phyloP scores from a whole-genome alignment of 2,888 invertebrate species.

The Sisyra nigra region DNA sequence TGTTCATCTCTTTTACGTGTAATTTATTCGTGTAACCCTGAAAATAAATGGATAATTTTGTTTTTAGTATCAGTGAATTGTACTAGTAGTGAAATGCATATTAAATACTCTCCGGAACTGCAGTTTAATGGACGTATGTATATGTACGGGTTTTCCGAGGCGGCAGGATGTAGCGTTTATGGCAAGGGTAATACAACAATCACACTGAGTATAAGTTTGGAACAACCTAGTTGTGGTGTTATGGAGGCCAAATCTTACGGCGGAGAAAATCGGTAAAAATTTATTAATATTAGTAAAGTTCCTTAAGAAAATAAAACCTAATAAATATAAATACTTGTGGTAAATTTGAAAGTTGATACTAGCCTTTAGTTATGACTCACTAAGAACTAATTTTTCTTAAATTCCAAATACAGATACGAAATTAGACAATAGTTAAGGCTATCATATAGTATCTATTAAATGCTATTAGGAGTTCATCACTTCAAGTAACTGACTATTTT shows the following conservation, averaged over 20 bases:
- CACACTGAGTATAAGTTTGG: slow-evolving; percentile 39
- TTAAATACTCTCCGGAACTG: slow-evolving; percentile 45
- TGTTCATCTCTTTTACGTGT: slow-evolving; percentile 1
- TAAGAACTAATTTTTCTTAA: too few species aligned
- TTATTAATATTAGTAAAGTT: too few species aligned
- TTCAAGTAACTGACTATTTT: too few species aligned
- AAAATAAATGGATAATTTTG: slow-evolving; percentile 6
- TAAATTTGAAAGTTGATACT: too few species aligned
- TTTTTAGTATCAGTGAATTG: slow-evolving; percentile 63
- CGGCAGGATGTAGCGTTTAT: slow-evolving; percentile 40
- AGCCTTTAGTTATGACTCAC: too few species aligned
- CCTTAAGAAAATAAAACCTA: too few species aligned
- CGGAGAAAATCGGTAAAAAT: slow-evolving; percentile 31
- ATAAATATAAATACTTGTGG: too few species aligned
- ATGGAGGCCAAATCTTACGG: slow-evolving; percentile 35
- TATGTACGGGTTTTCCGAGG: slow-evolving; percentile 60
- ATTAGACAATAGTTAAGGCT: too few species aligned
- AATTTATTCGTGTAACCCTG: neutral
- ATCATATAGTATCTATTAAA: too few species aligned
- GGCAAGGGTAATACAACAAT: slow-evolving; percentile 34
- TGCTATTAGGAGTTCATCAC: too few species aligned
- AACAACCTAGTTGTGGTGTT: slow-evolving; percentile 36
- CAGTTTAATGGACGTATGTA: slow-evolving; percentile 60
- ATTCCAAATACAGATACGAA: too few species aligned
- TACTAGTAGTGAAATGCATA: slow-evolving; percentile 47